Base-by-base conservation (phyloP, 1,140 invertebrate genomes). In the Eueides isabella region DNA sequence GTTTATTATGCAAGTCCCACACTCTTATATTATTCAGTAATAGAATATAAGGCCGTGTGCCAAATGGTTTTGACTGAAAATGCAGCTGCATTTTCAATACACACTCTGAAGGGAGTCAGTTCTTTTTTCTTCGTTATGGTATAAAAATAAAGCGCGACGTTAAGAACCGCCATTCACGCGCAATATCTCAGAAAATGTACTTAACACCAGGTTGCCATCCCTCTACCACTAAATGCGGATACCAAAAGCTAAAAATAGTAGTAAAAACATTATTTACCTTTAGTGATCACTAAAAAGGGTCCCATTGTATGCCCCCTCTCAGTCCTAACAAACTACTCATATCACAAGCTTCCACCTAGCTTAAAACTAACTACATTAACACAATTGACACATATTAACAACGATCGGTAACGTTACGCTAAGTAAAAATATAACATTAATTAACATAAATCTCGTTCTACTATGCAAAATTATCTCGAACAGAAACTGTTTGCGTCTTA, bases 381-480 rank as follows among this genome's bases (percentile, higher is more conserved):
- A 88, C 89, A 90, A 92, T 91, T 89, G 87, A 91, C 89, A 90
- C 80, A 86, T n/a, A n/a, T 85, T 85, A 87, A 90, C 87, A 89
- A 63, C 61, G 29, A 89, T 85, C 84, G 86, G 87, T 91, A 92
- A 69, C 75, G 66, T 82, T 80, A 85, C 83, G 81, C 86, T 88
- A 89, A 89, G 91, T 91, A 92, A 91, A 91, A 89, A 76, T 90
- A 84, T 91, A 90, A 89, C 86, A 92, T 88, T 90, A 91, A 83
- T 91, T 91, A 92, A 91, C 89, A 89, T 86, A 89, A 86, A 88
- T 89, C 81, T 90, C 80, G 80, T 85, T 81, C 87, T n/a, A 85
- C 80, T 67, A 88, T 81, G 84, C 84, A 71, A 84, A 85, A 83
- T 67, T 85, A 86, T 80, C 79, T 82, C 76, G 79, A 83, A 86